Conservation (phyloP, 2,888 invertebrate species). For the Nebria salina region DNA sequence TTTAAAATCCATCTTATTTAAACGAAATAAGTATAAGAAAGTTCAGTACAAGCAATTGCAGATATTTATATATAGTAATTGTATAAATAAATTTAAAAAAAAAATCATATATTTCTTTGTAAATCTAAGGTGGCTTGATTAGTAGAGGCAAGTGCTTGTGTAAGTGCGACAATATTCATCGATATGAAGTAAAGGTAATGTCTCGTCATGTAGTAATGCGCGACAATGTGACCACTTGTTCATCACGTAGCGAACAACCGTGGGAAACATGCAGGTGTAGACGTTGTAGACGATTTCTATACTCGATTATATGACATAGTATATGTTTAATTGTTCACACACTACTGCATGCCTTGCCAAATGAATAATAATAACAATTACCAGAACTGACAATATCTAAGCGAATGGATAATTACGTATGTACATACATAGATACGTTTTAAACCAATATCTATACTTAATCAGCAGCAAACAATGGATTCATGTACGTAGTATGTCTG, state of each 20-base stretch:
- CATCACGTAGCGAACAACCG: conserved; percentile 5
- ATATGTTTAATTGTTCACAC: conserved; percentile 11
- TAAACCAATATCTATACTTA: no score
- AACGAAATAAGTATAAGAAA: no score
- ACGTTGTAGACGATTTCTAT: conserved; percentile 4
- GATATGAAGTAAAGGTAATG: conserved; percentile 10
- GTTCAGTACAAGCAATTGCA: no score
- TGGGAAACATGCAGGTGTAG: conserved; percentile 14
- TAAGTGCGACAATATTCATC: conserved; percentile 18
- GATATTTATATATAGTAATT: no score
- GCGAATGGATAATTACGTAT: neutral
- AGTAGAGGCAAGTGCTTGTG: no score
- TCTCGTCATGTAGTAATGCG: neutral
- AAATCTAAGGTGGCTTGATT: no score
- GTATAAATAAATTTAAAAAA: no score
- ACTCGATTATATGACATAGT: neutral
- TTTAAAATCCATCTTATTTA: no score
- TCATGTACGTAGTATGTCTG: no score
- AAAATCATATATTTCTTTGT: no score
- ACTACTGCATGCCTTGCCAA: neutral
- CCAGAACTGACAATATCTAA: neutral
- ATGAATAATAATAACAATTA: neutral
- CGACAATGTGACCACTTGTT: neutral
- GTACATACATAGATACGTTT: no score
- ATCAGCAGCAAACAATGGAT: no score